Base-by-base conservation (phyloP, 1,140 invertebrate genomes). In the Chelonus insularis region DNA sequence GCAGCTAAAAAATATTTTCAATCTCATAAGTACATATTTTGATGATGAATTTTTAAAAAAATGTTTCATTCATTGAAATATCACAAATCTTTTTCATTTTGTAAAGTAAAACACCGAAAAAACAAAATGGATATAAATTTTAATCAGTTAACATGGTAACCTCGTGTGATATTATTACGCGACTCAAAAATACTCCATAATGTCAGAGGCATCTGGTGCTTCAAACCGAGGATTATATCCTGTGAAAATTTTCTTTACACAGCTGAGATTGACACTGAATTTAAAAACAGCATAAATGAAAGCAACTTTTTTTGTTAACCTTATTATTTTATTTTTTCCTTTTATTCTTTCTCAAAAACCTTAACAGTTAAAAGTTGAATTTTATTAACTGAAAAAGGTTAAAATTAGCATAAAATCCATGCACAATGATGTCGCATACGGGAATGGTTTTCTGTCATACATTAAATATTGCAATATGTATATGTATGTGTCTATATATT, bases 321-420 rank as follows among this genome's bases (percentile, higher is more conserved):
- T 39, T 39, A 9, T 39, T 29, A 23, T 50, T 12, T 50, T 50
- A n/a, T n/a, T 5, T 12, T 14, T 11, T 16, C 18, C 18, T 14
- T 45, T 14, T 45, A 3, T 5, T 39, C 66, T 36, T 29, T 37
- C 29, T 39, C 34, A 37, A 14, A 43, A 54, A 41, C 56, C 25
- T 55, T 45, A 41, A 61, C 50, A 60, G 37, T 43, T 52, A 52
- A 11, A 39, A 52, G 51, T 54, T 48, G 61, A 70, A 71, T 73
- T 78, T 76, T 78, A 78, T 78, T 72, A 74, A 56, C 60, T 55
- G 65, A 68, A 74, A 73, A 66, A 68, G 50, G 47, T 47, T 52
- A 54, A 65, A 65, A 76, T 76, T 78, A 76, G 68, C 73, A 76
- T 76, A 72, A 74, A 67, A 74, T 67, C 60, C 41, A 16, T 43